Base-by-base conservation (phyloP, 2,113 vertebrate genomes). In the Pangasianodon hypophthalmus region DNA sequence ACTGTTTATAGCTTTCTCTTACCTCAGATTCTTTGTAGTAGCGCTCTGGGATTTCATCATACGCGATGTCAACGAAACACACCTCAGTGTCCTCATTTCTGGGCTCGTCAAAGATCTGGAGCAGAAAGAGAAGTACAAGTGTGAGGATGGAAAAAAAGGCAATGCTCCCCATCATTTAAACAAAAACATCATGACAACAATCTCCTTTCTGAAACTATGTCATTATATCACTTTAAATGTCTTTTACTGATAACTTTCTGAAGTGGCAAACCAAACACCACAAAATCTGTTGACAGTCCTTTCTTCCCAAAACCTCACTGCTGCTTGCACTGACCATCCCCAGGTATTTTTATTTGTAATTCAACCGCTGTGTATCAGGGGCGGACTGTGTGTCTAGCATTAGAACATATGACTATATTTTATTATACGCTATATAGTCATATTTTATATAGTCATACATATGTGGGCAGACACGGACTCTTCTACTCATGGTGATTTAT, bases 21-120 rank as follows among this genome's bases (percentile, higher is more conserved):
- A 99, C 98, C 97, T 99, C 98, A 0, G 98, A 97, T 26, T 99
- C 98, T 93, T 99, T 99, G 93, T 99, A 99, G 94, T 99, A 99
- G 88, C 98, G 97, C 92, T 99, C 98, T 0, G 98, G 98, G 92
- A 99, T 97, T 93, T 99, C 98, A 79, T 99, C 98, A 0, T 97
- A 98, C 92, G 98, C 98, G 2, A 99, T 99, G 92, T 99, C 98
- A 18, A 99, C 95, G 62, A 97, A 98, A 93, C 98, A 99, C 85
- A 99, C 97, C 94, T 99, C 98, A 88, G 97, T 96, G 93, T 99
- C 98, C 91, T 98, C 93, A 29, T 98, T 98, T 96, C 98, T 97
- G 90, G 97, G 96, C 95, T 99, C 98, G 93, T 98, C 97, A 93
- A 99, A 99, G 94, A 99, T 99, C 98, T 99, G 95, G 86, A 96